These are phyloP conservation scores for Dendroctonus valens DNA, from an alignment of 1,140 invertebrate genomes.

Conservation along the genomic window DNA sequence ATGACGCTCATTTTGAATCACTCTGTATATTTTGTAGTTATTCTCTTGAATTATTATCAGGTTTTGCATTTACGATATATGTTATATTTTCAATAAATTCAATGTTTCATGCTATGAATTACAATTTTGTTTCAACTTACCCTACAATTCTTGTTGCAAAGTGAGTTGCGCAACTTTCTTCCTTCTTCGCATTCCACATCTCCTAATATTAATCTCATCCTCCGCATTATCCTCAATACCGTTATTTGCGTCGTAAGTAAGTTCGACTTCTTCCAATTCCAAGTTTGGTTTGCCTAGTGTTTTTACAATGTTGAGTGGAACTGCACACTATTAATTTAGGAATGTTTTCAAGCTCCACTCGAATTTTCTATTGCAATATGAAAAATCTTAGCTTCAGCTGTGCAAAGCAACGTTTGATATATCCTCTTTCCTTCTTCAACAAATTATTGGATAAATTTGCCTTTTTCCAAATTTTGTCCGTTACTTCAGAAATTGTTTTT, in stretches of 20 bases:
- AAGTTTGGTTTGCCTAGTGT: background rate
- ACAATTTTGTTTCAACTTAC: background rate
- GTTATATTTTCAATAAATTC: background rate
- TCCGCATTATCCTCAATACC: too few relatives aligned
- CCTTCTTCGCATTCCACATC: background rate
- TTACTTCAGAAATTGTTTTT: slow-evolving; percentile 2
- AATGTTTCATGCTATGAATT: background rate
- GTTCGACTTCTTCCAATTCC: background rate
- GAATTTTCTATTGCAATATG: slow-evolving; percentile 1
- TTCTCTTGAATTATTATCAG: background rate
- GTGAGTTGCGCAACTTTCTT: background rate
- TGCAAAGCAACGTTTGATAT: slow-evolving; percentile 1
- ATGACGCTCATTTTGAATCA: too few relatives aligned
- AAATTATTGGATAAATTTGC: slow-evolving; percentile 1
- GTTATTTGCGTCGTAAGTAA: too few relatives aligned
- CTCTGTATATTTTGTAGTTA: background rate
- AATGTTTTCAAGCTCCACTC: background rate
- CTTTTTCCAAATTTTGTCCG: background rate
- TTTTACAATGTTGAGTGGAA: background rate
- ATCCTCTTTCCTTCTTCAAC: background rate
- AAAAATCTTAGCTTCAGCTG: slow-evolving; percentile 1
- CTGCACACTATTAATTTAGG: background rate
- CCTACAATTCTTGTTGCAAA: background rate
- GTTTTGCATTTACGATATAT: background rate
- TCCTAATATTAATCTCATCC: background rate